These are phyloP conservation scores for Rhopalosiphum nymphaeae DNA, from an alignment of 2,888 invertebrate species.

Conservation along the genomic window DNA sequence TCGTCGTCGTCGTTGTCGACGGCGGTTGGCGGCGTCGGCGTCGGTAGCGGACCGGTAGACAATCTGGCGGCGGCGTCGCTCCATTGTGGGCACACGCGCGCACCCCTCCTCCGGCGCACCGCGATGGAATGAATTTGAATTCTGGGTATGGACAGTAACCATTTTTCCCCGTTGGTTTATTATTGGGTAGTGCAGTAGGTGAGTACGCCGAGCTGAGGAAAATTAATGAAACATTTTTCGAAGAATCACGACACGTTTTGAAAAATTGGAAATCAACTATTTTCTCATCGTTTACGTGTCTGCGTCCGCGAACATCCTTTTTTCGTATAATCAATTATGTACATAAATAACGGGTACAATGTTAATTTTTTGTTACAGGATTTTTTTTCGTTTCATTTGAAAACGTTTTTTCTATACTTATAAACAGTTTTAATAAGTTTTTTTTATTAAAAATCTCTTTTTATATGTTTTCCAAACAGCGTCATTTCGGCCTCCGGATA, in stretches of 20 bases:
- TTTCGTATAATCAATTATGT: neutral
- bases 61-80: slow-evolving; percentile 55
- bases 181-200: neutral
- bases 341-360: neutral
- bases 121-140: neutral
- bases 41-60: slow-evolving; percentile 44
- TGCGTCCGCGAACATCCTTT: neutral
- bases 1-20: neutral
- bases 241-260: neutral
- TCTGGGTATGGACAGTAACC: neutral
- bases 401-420: neutral
- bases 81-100: neutral
- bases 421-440: neutral
- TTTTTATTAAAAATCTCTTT: neutral
- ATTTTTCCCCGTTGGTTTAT: neutral
- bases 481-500: neutral
- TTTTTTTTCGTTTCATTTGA: neutral
- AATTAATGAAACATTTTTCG: neutral
- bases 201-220: neutral
- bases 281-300: neutral
- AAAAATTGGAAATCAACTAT: neutral
- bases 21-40: slow-evolving; percentile 8
- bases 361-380: neutral
- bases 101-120: neutral
- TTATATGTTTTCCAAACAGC: neutral